Evolutionary conservation across 2,888 invertebrate species (phyloP), one percentile per base, ranked within the genome.

Genomic region (Bombylius discolor): DNA sequence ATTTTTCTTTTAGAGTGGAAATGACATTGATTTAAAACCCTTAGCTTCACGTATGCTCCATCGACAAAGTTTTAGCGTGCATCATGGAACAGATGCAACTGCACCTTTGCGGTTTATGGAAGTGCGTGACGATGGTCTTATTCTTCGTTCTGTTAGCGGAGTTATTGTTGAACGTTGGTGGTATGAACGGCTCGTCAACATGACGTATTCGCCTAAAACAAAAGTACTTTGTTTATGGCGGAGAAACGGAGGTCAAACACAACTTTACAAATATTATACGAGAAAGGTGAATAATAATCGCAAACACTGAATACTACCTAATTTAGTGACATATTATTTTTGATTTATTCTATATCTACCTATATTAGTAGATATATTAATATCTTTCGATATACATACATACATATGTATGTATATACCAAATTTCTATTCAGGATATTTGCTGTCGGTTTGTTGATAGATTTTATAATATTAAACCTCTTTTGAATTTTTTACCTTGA

Each of bases 151-250:
- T 0, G 83, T 85, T 4, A 82, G 82, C 73, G 93, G 93, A 33
- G 87, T 90, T 1, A 92, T 93, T 74, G 83, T 90, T 47, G 92
- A 93, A 67, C 80, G 97, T 48, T 99, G 99, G 98, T 99, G 98
- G 98, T 99, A 92, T 75, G 99, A 99, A 72, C 80, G 97, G 55
- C 78, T 99, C 54, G 96, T 99, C 54, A 99, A 99, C 72, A 98
- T 99, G 96, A 98, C 99, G 0, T 99, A 95, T 74, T 96, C 97
- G 64, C 99, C 99, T 0, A 98, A 98, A 76, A 98, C 95, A 67
- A 90, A 92, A 75, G 89, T 98, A 11, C 78, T 99, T 61, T 99
- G 98, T 75, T 81, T 99, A 59, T 99, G 99, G 97, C 83, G 96
- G 66, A 84, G 93, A 65, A 91, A 90, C 69, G 95, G 92, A 4